These are phyloP conservation scores for Apodemia mormo DNA, from an alignment of 2,888 invertebrate genomes.

Conservation along the genomic window DNA sequence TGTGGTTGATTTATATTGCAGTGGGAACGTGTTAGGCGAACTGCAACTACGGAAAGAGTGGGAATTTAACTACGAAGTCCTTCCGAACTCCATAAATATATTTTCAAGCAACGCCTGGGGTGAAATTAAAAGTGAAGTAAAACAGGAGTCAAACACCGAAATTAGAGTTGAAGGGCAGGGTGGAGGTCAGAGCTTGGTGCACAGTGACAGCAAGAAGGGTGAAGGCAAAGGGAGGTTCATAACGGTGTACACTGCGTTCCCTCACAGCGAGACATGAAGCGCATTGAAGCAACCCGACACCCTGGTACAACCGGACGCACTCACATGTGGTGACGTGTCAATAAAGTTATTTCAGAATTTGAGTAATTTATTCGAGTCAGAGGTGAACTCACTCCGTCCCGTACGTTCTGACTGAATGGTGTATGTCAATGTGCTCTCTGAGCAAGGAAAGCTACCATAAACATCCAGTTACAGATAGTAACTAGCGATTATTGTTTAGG, in stretches of 20 bases:
- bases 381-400: no score
- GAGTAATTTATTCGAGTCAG: no score
- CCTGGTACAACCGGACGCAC: no score
- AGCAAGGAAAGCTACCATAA: no score
- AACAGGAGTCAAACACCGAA: constrained; percentile 8
- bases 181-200: constrained; percentile 53
- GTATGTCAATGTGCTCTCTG: no score
- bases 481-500: no score
- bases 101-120: constrained; percentile 23
- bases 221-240: constrained; percentile 28
- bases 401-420: no score
- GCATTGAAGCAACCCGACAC: no score
- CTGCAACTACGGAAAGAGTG: constrained; percentile 65
- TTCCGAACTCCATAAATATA: constrained; percentile 46
- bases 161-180: constrained; percentile 23
- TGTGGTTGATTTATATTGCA: constrained; percentile 38
- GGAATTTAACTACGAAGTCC: constrained; percentile 55
- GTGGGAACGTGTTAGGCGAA: constrained; percentile 56
- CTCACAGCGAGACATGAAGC: neutral
- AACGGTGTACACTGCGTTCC: constrained; percentile 19
- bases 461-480: no score
- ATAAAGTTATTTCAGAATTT: neutral
- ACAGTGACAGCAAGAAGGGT: constrained; percentile 40
- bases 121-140: constrained; percentile 20
- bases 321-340: neutral